Conservation (phyloP, 2,797 vertebrate genomes). For the Adelosebastes latens region DNA sequence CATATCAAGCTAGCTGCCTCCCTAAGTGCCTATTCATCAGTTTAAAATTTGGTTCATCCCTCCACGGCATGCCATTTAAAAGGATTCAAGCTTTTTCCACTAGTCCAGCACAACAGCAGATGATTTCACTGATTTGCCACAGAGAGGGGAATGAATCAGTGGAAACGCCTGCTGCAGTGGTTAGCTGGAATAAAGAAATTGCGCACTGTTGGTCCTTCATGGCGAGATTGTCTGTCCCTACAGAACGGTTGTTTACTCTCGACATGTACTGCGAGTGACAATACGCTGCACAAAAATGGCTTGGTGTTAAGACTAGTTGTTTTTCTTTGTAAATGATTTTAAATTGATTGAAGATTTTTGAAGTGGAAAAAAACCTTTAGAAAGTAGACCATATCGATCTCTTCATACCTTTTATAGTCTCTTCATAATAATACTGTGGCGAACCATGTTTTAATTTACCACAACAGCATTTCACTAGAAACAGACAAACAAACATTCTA, state of each 20-base stretch:
- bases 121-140: constrained; percentile 36
- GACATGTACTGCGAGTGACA: not conserved
- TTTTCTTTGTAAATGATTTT: not conserved
- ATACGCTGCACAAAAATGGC: not conserved
- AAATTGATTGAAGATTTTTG: not conserved
- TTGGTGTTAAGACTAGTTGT: not conserved
- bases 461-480: not conserved
- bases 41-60: not conserved
- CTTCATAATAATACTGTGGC: not conserved
- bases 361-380: not conserved
- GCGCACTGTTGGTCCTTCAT: not conserved
- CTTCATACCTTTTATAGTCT: not conserved
- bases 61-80: not conserved
- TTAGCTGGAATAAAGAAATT: constrained; percentile 1
- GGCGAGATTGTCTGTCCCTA: constrained; percentile 18
- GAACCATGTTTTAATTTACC: not conserved
- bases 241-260: constrained; percentile 1
- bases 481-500: not conserved
- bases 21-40: constrained; percentile 12
- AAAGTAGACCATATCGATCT: not conserved
- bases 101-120: not conserved
- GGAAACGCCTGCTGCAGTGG: constrained; percentile 19
- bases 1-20: not conserved
- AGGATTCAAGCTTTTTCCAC: not conserved
- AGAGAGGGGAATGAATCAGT: constrained; percentile 37